phyloP scores from a whole-genome alignment of 2,797 vertebrate species.

The Microctenopoma stevenorrisi region DNA sequence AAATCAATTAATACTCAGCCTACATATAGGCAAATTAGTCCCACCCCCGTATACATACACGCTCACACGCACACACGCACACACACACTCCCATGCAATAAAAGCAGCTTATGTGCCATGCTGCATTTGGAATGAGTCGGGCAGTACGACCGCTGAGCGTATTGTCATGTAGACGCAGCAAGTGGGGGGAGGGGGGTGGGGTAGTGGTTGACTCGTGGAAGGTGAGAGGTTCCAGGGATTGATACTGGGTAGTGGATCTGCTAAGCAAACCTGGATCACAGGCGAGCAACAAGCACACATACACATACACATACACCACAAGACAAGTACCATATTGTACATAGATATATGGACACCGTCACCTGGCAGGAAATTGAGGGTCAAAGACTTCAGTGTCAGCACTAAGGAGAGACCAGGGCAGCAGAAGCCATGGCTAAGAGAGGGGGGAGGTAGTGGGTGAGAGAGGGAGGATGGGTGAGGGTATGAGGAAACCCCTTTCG shows the following conservation, averaged over 20 bases:
- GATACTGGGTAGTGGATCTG: slow-evolving; percentile 69
- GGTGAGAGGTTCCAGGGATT: slow-evolving; percentile 51
- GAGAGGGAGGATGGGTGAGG: slow-evolving; percentile 25
- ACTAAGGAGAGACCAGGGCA: slow-evolving; percentile 71
- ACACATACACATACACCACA: slow-evolving; percentile 82
- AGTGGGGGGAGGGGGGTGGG: slow-evolving; percentile 36
- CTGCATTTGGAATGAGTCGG: slow-evolving; percentile 77
- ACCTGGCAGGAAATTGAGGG: slow-evolving; percentile 72
- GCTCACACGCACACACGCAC: slow-evolving; percentile 52
- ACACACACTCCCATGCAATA: slow-evolving; percentile 81
- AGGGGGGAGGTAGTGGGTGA: slow-evolving; percentile 32
- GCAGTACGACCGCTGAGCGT: slow-evolving; percentile 74
- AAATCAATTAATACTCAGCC: slow-evolving; percentile 65
- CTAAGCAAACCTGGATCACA: slow-evolving; percentile 77
- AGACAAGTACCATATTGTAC: slow-evolving; percentile 84
- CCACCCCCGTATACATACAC: slow-evolving; percentile 63
- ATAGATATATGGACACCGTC: slow-evolving; percentile 80
- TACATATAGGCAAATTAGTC: slow-evolving; percentile 80
- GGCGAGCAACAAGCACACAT: slow-evolving; percentile 79
- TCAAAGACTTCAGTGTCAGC: slow-evolving; percentile 68
- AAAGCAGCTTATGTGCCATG: slow-evolving; percentile 79
- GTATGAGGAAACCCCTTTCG: slow-evolving; percentile 34
- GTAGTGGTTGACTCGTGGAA: slow-evolving; percentile 32
- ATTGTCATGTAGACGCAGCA: slow-evolving; percentile 75
- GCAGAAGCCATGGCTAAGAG: slow-evolving; percentile 69